These are phyloP conservation scores for Temnothorax rugatulus DNA, from an alignment of 2,888 invertebrate species.

Conservation along the genomic window DNA sequence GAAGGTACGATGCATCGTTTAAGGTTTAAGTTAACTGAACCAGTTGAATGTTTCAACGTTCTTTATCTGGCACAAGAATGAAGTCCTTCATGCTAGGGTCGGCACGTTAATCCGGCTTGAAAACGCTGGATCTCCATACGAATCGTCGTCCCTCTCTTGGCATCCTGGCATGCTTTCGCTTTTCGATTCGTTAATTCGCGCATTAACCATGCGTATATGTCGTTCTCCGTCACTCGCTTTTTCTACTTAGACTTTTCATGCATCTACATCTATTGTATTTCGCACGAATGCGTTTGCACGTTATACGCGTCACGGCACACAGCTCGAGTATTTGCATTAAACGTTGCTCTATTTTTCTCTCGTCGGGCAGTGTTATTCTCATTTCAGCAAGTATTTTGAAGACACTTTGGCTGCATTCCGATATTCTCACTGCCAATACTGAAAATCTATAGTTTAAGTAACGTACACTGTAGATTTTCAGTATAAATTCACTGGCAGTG, in stretches of 20 bases:
- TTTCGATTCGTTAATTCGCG: conserved; percentile 57
- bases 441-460: too few relatives aligned
- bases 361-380: not conserved
- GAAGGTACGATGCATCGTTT: not conserved
- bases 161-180: conserved; percentile 65
- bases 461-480: too few relatives aligned
- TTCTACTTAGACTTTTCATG: conserved; percentile 1
- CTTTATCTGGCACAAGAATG: not conserved
- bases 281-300: not conserved
- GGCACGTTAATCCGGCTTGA: not conserved
- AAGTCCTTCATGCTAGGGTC: not conserved
- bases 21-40: not conserved
- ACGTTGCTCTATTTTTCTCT: not conserved
- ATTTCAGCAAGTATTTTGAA: not conserved
- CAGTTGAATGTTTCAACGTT: not conserved
- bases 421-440: too few relatives aligned
- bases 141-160: conserved; percentile 7
- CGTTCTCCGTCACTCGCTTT: not conserved
- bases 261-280: not conserved
- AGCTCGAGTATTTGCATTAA: conserved; percentile 12
- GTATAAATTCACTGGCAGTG: too few relatives aligned
- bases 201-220: not conserved
- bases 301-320: conserved; percentile 8
- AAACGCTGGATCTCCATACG: conserved; percentile 12
- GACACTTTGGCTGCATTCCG: too few relatives aligned